These are phyloP conservation scores for Pristionchus exspectatus DNA, from an alignment of 2,888 invertebrate genomes.

Conservation along the genomic window DNA sequence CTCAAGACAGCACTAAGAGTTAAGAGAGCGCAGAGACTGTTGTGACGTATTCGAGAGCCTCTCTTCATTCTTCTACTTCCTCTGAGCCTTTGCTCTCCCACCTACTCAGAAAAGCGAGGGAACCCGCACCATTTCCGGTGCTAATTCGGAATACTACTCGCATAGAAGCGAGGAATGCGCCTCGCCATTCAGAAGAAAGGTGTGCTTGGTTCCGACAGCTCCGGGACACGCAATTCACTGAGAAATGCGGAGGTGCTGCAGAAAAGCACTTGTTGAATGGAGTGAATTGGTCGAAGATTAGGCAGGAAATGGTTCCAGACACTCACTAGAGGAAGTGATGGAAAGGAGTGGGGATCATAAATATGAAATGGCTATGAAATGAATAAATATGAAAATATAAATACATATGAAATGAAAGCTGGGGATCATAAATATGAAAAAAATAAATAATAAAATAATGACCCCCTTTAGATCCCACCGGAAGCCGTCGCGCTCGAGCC, in stretches of 20 bases:
- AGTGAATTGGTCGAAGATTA: neutral
- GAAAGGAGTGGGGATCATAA: neutral
- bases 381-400: too few relatives aligned
- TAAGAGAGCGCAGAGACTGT: neutral
- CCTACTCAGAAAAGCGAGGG: constrained; percentile 1
- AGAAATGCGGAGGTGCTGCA: neutral
- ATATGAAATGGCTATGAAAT: too few relatives aligned
- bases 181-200: too few relatives aligned
- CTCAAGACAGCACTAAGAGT: neutral
- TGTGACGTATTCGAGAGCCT: constrained; percentile 12
- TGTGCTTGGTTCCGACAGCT: neutral
- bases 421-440: neutral
- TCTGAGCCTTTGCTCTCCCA: neutral
- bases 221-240: neutral
- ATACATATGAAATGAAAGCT: too few relatives aligned
- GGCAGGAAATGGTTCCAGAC: neutral
- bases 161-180: neutral
- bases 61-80: neutral
- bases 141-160: neutral
- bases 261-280: neutral
- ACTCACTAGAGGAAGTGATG: neutral
- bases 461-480: constrained; percentile 35
- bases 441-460: neutral
- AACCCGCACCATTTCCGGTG: neutral
- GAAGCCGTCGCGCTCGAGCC: constrained; percentile 49